Conservation (phyloP, 1,140 invertebrate genomes). For the Oreohelix idahoensis region DNA sequence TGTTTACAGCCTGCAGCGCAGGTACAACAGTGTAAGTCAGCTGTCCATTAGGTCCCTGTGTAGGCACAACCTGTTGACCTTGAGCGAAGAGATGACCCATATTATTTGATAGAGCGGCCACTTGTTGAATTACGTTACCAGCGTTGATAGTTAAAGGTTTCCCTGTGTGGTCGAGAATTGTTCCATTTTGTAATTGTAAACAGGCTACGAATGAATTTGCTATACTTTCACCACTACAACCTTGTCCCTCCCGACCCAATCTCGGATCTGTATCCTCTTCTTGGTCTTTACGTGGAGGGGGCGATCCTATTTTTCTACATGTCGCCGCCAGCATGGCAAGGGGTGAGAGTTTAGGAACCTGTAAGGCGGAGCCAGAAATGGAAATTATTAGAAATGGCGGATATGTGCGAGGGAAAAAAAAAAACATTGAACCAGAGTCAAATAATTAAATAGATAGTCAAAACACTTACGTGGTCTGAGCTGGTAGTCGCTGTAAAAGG, state of each 20-base stretch:
- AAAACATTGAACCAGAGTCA: constrained; percentile 11
- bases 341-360: constrained; percentile 78
- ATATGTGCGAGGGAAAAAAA: constrained; percentile 37
- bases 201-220: constrained; percentile 49
- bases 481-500: constrained; percentile 61
- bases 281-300: constrained; percentile 58
- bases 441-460: constrained; percentile 12
- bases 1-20: constrained; percentile 89
- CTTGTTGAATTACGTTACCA: constrained; percentile 30
- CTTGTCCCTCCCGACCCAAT: constrained; percentile 53
- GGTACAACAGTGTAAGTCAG: constrained; percentile 77
- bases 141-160: constrained; percentile 46
- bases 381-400: constrained; percentile 62
- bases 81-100: constrained; percentile 61
- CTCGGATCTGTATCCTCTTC: constrained; percentile 50
- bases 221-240: constrained; percentile 28
- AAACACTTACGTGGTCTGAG: constrained; percentile 57
- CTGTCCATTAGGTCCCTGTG: constrained; percentile 73
- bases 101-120: constrained; percentile 24
- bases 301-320: constrained; percentile 81
- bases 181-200: constrained; percentile 54
- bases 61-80: constrained; percentile 68
- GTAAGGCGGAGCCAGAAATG: constrained; percentile 68
- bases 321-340: constrained; percentile 84
- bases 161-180: constrained; percentile 62